Evolutionary conservation across 2,113 vertebrate genomes (phyloP), one percentile per base, ranked within the genome.

Genomic region (Physeter macrocephalus): DNA sequence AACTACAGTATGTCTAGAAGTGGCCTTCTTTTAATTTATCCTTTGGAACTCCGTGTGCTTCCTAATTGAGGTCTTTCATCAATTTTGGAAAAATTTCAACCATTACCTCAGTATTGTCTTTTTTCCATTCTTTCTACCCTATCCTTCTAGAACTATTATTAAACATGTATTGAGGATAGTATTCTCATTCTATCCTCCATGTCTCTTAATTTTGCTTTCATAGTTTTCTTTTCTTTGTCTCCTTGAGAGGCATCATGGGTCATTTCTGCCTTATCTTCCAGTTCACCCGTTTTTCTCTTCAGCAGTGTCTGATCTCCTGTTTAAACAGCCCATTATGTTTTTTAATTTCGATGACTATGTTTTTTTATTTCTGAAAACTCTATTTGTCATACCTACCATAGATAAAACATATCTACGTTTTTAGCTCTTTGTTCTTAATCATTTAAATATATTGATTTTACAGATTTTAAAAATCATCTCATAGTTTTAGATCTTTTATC

Each of bases 351-450:
- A 57, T 64, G 66, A 74, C 8, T 46, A n/a, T 41, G 36, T 46
- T 52, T 75, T 97, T 93, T 84, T 57, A 89, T 49, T 90, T 94
- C 25, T 88, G 29, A 72, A 87, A 71, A 96, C 49, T 87, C n/a
- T 92, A 41, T 69, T 75, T 84, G 57, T 84, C 66, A 46, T 39
- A 74, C 54, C 8, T 64, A 29, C 39, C 46, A 46, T 46, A 46
- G 11, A 46, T 13, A 46, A 46, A 46, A 46, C 46, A 46, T 46
- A 46, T 46, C 46, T 46, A 46, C 52, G 4, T 88, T 90, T 94
- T 88, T 69, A 77, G 67, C 77, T 83, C 10, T 82, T 92, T 92
- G 13, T 74, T 31, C 71, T 93, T 94, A 90, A 93, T 46, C 57
- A 81, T 61, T 94, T 43, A 92, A 93, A 31, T 62, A 64, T 15